Evolutionary conservation across 2,888 invertebrate genomes (phyloP).

Genomic region (Micoletzkya japonica): DNA sequence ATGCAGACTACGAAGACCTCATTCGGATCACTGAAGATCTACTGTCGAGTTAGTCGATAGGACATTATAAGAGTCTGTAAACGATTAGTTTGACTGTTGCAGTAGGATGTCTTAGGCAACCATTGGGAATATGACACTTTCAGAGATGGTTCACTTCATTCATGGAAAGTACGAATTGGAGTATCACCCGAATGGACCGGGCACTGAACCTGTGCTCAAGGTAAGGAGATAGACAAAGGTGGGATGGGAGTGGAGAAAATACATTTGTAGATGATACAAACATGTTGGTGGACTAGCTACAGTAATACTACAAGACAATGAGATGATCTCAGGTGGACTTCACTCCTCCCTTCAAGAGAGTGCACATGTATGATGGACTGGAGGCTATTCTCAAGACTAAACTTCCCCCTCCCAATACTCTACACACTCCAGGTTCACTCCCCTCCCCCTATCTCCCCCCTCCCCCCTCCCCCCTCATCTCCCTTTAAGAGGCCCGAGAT

Average conservation of each 20-base stretch:
- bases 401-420: conserved; percentile 66
- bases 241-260: not conserved
- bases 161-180: conserved; percentile 85
- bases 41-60: conserved; percentile 72
- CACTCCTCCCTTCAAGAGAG: conserved; percentile 90
- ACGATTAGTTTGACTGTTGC: not conserved
- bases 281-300: not conserved
- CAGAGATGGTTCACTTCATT: conserved; percentile 87
- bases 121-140: conserved; percentile 30
- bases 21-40: conserved; percentile 89
- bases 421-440: conserved; percentile 64
- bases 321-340: conserved; percentile 79
- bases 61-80: not conserved
- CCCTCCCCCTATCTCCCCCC: not conserved
- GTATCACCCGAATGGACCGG: conserved; percentile 80
- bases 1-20: conserved; percentile 95
- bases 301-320: not conserved
- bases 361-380: conserved; percentile 87
- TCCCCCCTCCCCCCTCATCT: not conserved
- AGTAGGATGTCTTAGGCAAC: not conserved
- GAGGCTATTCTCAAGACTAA: conserved; percentile 75
- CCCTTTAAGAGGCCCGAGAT: conserved; percentile 72
- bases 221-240: conserved; percentile 15
- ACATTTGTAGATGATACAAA: not conserved
- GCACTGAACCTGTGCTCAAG: conserved; percentile 76